phyloP scores from a whole-genome alignment of 2,888 invertebrate genomes.

The Drosophila falleni region DNA sequence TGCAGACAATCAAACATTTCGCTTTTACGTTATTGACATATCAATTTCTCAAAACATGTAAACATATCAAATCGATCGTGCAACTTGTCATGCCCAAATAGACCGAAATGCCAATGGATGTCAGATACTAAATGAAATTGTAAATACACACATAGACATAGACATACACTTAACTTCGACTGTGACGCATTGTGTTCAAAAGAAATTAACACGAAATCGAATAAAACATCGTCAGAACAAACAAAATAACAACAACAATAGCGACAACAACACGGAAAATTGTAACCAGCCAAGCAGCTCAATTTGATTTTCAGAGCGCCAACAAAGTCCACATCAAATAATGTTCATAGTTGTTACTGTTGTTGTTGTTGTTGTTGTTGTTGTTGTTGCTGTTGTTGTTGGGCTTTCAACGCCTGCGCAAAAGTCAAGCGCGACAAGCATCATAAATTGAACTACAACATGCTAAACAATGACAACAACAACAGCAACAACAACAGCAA shows the following conservation, averaged over 20 bases:
- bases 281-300: constrained; percentile 59
- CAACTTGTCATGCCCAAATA: constrained; percentile 78
- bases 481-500: constrained; percentile 33
- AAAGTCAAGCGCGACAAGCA: constrained; percentile 77
- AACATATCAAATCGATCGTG: constrained; percentile 77
- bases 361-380: constrained; percentile 42
- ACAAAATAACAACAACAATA: constrained; percentile 5
- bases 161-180: constrained; percentile 34
- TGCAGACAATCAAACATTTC: constrained; percentile 29
- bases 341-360: constrained; percentile 28
- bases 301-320: constrained; percentile 67
- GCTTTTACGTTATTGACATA: constrained; percentile 66
- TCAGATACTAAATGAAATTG: constrained; percentile 79
- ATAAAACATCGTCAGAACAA: constrained; percentile 58
- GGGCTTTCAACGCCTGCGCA: constrained; percentile 79
- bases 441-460: constrained; percentile 80
- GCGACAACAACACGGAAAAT: constrained; percentile 31
- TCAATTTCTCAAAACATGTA: constrained; percentile 68
- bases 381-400: constrained; percentile 50
- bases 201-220: constrained; percentile 75
- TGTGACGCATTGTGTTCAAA: constrained; percentile 75
- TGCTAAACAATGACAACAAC: constrained; percentile 68
- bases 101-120: constrained; percentile 67
- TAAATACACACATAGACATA: constrained; percentile 58
- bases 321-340: constrained; percentile 48